Percentiles rank a stretch among this genome's conserved stretches.
These are phyloP conservation scores for Anolis apletophallus DNA, from an alignment of 2,797 vertebrate genomes.

Conservation along the genomic window DNA sequence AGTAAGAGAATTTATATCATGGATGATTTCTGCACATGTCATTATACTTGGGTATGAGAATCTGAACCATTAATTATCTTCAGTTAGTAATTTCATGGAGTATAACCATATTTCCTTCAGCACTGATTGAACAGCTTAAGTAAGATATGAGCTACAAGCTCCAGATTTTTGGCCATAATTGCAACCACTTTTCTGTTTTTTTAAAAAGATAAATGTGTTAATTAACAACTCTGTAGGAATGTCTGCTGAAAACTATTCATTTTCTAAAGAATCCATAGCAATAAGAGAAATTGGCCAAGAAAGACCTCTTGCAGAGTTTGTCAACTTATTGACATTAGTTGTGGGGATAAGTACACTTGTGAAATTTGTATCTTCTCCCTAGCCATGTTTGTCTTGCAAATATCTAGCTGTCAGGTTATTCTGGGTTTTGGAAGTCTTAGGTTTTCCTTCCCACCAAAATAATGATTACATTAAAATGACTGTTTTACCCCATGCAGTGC, in stretches of 20 bases:
- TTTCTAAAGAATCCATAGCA: slow-evolving; percentile 49
- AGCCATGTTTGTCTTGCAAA: slow-evolving; percentile 30
- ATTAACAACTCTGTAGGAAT: slow-evolving; percentile 59
- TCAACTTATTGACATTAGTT: slow-evolving; percentile 48
- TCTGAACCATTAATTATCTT: slow-evolving; percentile 70
- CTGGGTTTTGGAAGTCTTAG: neutral
- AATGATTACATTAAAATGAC: neutral
- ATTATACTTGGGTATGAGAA: slow-evolving; percentile 59
- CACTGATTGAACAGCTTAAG: slow-evolving; percentile 65
- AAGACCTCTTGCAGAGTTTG: slow-evolving; percentile 7
- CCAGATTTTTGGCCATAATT: slow-evolving; percentile 62
- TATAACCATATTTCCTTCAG: slow-evolving; percentile 67
- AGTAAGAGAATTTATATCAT: slow-evolving; percentile 50
- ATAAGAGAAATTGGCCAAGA: slow-evolving; percentile 20
- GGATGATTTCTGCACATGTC: slow-evolving; percentile 51
- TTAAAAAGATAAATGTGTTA: slow-evolving; percentile 70
- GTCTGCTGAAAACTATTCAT: slow-evolving; percentile 51
- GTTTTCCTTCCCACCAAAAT: neutral
- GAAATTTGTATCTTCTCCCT: slow-evolving; percentile 4
- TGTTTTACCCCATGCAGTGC: neutral
- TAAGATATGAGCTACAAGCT: slow-evolving; percentile 59
- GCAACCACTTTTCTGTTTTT: slow-evolving; percentile 46
- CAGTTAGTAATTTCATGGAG: slow-evolving; percentile 66
- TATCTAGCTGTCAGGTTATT: neutral
- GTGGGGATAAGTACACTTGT: slow-evolving; percentile 13